Evolutionary conservation across 92 coral and sea anemone genomes (phyloP), one percentile per base, ranked within the genome.

Genomic region (Chrysogorgia sp.): DNA sequence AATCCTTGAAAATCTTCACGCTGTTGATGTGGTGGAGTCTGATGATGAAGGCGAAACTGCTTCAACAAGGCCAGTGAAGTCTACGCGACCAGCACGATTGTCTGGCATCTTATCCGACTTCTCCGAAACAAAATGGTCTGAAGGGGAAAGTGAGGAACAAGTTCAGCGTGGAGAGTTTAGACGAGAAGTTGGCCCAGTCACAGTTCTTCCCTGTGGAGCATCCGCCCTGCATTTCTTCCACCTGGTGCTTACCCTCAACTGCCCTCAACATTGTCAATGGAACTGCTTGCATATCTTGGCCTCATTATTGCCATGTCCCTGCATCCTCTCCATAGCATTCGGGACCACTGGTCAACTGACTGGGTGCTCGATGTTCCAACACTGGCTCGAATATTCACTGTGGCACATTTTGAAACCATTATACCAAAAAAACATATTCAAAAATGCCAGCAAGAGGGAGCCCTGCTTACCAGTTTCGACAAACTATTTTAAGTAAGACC

Each of bases 381-480:
- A 23, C 22, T 48, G 22, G 79, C 79, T 7, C 20, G 26, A 52
- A 57, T 71, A 14, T 48, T 71, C 70, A 41, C 56, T 43, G 57
- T 67, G 20, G 40, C 45, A 26, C 52, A 74, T 34, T 77, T 43
- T 19, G 53, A 31, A 24, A 41, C 70, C 8, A 63, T 77, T 30
- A 63, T n/a, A 28, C 53, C 40, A 66, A 34, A 63, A 45, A 22
- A 68, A 0, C 83, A 78, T 78, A 81, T 75, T 58, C 86, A 0
- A 80, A 60, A 28, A 85, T 85, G 86, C 89, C 82, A 85, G 79
- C 40, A 25, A 30, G 24, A 24, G 87, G 68, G 10, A 19, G 45
- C 30, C 55, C 62, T 0, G 67, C n/a, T n/a, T n/a, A n/a, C n/a
- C n/a, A n/a, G 67, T 26, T 37, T 30, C 33, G 82, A 85, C 41